Evolutionary conservation across 1,140 invertebrate genomes (phyloP).

Genomic region (Thalassaphorura encarpata): DNA sequence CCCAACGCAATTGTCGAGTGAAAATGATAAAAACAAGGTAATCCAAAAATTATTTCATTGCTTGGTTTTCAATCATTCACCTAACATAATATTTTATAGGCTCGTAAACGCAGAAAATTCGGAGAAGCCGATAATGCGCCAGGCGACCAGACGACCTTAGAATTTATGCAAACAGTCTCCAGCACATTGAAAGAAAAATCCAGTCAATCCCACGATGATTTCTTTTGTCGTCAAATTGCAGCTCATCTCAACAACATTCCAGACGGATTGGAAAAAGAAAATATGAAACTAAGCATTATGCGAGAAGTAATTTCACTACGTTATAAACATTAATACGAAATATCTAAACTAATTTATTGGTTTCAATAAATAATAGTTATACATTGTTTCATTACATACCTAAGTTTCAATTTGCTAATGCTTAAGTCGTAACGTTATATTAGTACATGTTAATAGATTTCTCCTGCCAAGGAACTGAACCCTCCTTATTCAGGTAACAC

Average conservation of each 20-base stretch:
- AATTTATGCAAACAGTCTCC: not conserved
- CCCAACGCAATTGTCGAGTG: not conserved
- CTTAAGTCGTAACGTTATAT: not conserved
- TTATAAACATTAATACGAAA: not conserved
- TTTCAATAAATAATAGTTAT: not conserved
- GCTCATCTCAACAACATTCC: not conserved
- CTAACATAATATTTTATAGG: not conserved
- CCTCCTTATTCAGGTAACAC: not conserved
- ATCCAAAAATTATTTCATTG: not conserved
- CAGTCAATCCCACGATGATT: not conserved
- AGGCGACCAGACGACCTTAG: too few relatives aligned
- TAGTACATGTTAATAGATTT: not conserved
- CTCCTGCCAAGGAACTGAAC: not conserved
- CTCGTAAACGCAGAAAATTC: not conserved
- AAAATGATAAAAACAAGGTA: not conserved
- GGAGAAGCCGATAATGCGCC: too few relatives aligned
- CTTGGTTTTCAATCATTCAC: not conserved
- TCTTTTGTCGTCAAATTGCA: not conserved
- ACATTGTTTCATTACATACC: not conserved
- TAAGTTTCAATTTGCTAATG: not conserved
- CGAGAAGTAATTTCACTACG: not conserved
- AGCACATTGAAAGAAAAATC: not conserved
- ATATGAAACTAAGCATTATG: not conserved
- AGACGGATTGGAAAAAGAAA: not conserved
- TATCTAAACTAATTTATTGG: not conserved